Evolutionary conservation across 1,140 invertebrate species (phyloP), one percentile per base, ranked within the genome.

Genomic region (Solenopsis invicta): DNA sequence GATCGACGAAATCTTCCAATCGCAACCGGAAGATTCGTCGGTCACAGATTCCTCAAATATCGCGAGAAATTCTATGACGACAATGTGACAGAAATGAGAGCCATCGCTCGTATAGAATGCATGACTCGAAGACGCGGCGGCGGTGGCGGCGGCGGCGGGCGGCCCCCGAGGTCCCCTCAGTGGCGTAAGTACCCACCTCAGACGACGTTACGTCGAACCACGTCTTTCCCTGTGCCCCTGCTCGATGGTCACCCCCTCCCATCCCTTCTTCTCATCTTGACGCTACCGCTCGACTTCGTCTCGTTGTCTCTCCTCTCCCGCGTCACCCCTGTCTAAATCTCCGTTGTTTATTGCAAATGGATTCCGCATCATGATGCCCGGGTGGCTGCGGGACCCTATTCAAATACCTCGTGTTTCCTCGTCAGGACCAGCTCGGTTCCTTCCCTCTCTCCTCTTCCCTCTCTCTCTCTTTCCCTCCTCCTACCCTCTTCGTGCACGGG

Each of bases 301-400:
- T 69, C 69, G 67, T 71, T 69, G 84, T 64, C 87, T 85, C 82
- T 71, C 50, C 69, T 86, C 78, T 61, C 56, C 56, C 74, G 56
- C 75, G 45, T 54, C 37, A 24, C 18, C 89, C 80, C 71, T 87
- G 90, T 89, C 92, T 94, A 94, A 94, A 95, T 95, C 94, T 94
- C 88, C 87, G 94, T 95, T 95, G 94, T 95, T 95, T 95, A 95
- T 95, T 95, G 94, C 95, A 95, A 95, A 95, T 95, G 94, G 94
- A 95, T 95, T 95, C 94, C 92, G 90, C 92, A 93, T 93, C 92
- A 94, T 92, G 93, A 93, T 92, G 91, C 93, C 91, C 91, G 91
- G 87, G 91, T 90, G 91, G 92, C 91, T 93, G 61, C 87, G 93
- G 89, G 90, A 93, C 92, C 92, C 93, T 92, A 94, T 92, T 93